A percentile compares a stretch with the other conserved stretches of the same genome.
Evolutionary conservation across 2,797 vertebrate genomes (phyloP).

Genomic region (Helostoma temminkii): DNA sequence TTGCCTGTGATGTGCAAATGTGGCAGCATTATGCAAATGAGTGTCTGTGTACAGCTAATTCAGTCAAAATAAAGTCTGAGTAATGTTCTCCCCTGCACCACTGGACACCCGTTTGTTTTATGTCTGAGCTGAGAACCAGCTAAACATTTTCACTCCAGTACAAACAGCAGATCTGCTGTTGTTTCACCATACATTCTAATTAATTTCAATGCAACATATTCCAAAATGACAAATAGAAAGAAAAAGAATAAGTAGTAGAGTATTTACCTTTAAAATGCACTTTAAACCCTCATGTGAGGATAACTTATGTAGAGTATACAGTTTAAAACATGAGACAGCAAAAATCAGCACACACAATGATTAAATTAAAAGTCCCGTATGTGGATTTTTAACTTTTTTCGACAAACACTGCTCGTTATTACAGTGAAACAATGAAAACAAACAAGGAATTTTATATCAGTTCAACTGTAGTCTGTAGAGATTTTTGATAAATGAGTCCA

Average conservation of each 20-base stretch:
- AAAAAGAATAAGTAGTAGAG: background rate
- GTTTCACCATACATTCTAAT: background rate
- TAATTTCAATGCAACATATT: background rate
- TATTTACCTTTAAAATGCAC: background rate
- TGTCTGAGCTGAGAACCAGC: background rate
- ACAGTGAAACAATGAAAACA: conserved; percentile 24
- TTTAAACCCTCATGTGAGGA: background rate
- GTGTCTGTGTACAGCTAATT: too few species aligned
- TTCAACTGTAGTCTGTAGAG: conserved; percentile 30
- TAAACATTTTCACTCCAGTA: background rate
- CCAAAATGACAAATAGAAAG: background rate
- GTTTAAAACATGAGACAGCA: background rate
- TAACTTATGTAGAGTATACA: background rate
- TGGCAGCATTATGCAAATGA: background rate
- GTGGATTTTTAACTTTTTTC: background rate
- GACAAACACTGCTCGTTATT: too few species aligned
- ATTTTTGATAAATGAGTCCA: conserved; percentile 19
- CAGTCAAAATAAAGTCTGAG: too few species aligned
- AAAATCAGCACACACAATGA: background rate
- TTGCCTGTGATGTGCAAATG: background rate
- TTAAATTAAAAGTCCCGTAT: background rate
- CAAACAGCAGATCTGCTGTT: background rate
- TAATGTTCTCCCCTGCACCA: conserved; percentile 9
- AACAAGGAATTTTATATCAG: conserved; percentile 1
- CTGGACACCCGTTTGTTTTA: background rate